phyloP scores from a whole-genome alignment of 2,797 vertebrate species.

The Hippoglossus hippoglossus region DNA sequence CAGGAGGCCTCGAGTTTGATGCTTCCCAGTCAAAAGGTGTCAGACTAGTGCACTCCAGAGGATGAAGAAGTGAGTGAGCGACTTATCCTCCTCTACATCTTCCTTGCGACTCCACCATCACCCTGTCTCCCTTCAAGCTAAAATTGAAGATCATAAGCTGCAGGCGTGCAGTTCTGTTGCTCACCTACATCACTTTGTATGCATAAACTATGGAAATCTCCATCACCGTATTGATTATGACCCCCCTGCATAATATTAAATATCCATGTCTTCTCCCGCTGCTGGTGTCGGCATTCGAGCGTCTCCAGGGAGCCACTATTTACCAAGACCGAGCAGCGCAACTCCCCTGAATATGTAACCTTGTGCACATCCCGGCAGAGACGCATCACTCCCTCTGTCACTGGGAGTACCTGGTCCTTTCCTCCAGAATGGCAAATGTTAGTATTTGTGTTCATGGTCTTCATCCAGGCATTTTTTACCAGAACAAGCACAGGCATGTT shows the following conservation, averaged over 20 bases:
- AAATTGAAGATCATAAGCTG: constrained; percentile 2
- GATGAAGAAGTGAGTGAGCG: constrained; percentile 14
- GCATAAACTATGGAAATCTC: constrained; percentile 4
- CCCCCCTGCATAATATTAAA: constrained; percentile 42
- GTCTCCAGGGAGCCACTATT: constrained; percentile 42
- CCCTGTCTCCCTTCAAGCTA: constrained; percentile 2
- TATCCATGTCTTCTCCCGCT: constrained; percentile 31
- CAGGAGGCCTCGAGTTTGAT: constrained; percentile 5
- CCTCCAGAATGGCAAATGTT: constrained; percentile 18
- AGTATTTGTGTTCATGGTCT: constrained; percentile 34
- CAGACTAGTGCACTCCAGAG: neutral
- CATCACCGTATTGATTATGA: constrained; percentile 45
- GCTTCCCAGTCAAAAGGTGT: constrained; percentile 16
- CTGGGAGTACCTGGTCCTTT: constrained; percentile 12
- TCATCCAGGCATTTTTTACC: constrained; percentile 15
- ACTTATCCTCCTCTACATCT: neutral
- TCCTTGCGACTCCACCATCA: neutral
- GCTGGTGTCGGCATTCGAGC: constrained; percentile 30
- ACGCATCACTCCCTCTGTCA: constrained; percentile 35
- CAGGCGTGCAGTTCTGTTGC: neutral
- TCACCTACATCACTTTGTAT: constrained; percentile 17
- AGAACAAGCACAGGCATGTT: constrained; percentile 19
- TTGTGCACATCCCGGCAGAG: constrained; percentile 17
- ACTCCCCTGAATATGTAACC: constrained; percentile 20
- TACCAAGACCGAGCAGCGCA: constrained; percentile 37